phyloP scores from a whole-genome alignment of 2,113 vertebrate species.

The Ammodytes dubius region DNA sequence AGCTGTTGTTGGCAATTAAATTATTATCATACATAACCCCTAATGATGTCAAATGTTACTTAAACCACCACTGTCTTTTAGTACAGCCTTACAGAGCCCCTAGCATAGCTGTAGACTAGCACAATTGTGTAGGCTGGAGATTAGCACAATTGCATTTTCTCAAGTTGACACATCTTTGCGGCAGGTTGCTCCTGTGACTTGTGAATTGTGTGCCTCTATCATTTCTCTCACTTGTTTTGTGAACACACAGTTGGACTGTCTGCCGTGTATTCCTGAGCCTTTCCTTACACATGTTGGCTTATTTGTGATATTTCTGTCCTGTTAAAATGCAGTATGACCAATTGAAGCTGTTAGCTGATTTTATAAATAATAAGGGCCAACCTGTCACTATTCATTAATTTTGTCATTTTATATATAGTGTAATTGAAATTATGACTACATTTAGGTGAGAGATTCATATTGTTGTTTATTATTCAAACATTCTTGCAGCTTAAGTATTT shows the following conservation, averaged over 20 bases:
- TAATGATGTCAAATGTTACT: no score
- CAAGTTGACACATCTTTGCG: no score
- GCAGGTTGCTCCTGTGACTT: no score
- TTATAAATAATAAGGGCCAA: not conserved
- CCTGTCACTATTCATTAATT: not conserved
- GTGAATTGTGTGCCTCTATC: no score
- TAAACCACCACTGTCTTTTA: no score
- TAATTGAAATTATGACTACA: not conserved
- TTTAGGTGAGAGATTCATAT: not conserved
- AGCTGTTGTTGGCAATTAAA: no score
- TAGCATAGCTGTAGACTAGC: no score
- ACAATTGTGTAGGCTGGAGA: no score
- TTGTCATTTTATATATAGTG: not conserved
- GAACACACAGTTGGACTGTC: not conserved
- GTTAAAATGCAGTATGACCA: not conserved
- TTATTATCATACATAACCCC: no score
- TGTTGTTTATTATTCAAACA: not conserved
- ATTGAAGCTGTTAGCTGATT: not conserved
- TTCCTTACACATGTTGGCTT: constrained; percentile 6
- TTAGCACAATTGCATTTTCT: no score
- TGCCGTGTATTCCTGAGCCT: not conserved
- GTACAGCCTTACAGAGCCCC: no score
- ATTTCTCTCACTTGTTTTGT: no score
- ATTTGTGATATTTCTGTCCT: not conserved
- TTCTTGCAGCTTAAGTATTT: not conserved